A percentile compares a stretch with the other conserved stretches of the same genome.
Conservation (phyloP, 2,797 vertebrate species). For the Scomberomorus guttatus region DNA sequence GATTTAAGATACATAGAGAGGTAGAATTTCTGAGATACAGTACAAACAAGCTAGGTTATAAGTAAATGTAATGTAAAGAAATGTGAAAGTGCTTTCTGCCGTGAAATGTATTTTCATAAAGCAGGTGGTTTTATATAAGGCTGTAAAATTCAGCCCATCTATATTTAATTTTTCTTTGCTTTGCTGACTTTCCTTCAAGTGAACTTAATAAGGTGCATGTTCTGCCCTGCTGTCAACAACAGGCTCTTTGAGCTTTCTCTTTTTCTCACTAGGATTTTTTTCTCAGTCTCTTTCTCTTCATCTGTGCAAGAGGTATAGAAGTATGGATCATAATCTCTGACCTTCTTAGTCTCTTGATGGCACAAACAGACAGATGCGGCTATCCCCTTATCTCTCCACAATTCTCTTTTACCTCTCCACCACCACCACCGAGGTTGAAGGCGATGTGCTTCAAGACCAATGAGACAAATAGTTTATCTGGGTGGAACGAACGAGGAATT, state of each 20-base stretch:
- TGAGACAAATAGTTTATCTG: not conserved
- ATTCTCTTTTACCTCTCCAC: constrained; percentile 29
- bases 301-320: constrained; percentile 31
- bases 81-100: not conserved
- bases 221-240: constrained; percentile 17
- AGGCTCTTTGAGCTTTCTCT: constrained; percentile 8
- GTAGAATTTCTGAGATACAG: not conserved
- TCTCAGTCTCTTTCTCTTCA: constrained; percentile 27
- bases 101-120: not conserved
- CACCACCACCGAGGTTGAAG: not conserved
- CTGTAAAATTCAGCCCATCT: not conserved
- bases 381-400: constrained; percentile 30
- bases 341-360: constrained; percentile 23
- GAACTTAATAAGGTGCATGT: not conserved
- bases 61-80: not conserved
- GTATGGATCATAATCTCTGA: constrained; percentile 54
- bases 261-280: not conserved
- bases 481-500: constrained; percentile 14
- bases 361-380: constrained; percentile 43
- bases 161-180: not conserved
- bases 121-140: not conserved
- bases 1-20: not conserved
- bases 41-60: no score
- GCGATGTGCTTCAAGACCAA: constrained; percentile 18
- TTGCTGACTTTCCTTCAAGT: constrained; percentile 16